phyloP scores from a whole-genome alignment of 2,888 invertebrate genomes.

The Proisotoma minuta region DNA sequence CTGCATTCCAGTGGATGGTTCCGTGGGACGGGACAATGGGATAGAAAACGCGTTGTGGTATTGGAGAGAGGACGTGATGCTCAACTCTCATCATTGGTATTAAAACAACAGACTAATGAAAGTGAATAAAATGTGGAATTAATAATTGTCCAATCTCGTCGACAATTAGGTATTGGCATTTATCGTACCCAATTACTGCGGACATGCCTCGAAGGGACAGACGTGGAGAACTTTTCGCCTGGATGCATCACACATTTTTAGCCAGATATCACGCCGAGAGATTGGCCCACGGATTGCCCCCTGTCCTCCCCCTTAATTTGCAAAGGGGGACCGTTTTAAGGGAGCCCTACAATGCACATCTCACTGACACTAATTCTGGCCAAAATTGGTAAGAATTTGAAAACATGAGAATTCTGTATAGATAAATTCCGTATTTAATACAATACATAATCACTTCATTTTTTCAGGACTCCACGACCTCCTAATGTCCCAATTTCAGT shows the following conservation, averaged over 20 bases:
- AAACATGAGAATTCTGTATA: too few species aligned
- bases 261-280: conserved; percentile 49
- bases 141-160: background rate
- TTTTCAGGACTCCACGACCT: conserved; percentile 19
- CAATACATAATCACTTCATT: too few species aligned
- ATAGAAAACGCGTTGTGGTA: conserved; percentile 30
- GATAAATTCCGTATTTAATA: too few species aligned
- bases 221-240: conserved; percentile 69
- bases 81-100: conserved; percentile 29
- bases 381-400: too few species aligned
- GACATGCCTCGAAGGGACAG: conserved; percentile 21
- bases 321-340: conserved; percentile 27
- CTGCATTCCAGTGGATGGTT: conserved; percentile 23
- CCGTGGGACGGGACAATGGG: conserved; percentile 29
- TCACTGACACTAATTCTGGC: conserved; percentile 11
- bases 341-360: conserved; percentile 26
- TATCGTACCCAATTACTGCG: conserved; percentile 24
- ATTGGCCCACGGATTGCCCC: conserved; percentile 20
- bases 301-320: conserved; percentile 21
- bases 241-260: conserved; percentile 70
- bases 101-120: too few species aligned
- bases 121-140: background rate
- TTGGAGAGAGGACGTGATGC: conserved; percentile 34
- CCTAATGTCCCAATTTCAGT: conserved; percentile 26
- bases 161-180: conserved; percentile 23